These are phyloP conservation scores for Rhingia rostrata DNA, from an alignment of 2,888 invertebrate genomes.

Conservation along the genomic window DNA sequence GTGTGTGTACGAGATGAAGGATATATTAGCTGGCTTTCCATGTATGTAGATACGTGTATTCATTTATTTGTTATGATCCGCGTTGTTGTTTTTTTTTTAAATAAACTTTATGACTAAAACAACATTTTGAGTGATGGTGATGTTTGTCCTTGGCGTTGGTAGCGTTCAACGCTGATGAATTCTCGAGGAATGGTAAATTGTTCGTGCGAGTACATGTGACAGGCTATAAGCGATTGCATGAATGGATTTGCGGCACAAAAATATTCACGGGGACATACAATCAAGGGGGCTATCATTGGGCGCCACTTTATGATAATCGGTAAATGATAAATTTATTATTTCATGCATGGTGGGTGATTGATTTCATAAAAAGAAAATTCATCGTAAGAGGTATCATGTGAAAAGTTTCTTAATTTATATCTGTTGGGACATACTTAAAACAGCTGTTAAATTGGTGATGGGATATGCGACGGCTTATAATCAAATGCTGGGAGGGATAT, in stretches of 20 bases:
- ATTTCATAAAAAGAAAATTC: background rate
- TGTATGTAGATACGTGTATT: constrained; percentile 7
- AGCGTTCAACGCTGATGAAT: constrained; percentile 11
- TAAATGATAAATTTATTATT: background rate
- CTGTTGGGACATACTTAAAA: too few relatives aligned
- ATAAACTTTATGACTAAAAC: constrained; percentile 32
- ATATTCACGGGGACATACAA: background rate
- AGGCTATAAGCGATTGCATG: constrained; percentile 2
- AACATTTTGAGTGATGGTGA: constrained; percentile 32
- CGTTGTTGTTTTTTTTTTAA: constrained; percentile 10
- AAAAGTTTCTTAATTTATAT: background rate
- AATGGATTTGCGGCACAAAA: background rate
- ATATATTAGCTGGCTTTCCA: constrained; percentile 24
- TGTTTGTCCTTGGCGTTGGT: constrained; percentile 39
- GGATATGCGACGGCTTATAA: too few relatives aligned
- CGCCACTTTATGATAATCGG: background rate
- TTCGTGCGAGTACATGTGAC: constrained; percentile 21
- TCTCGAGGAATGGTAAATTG: constrained; percentile 20
- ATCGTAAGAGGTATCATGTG: background rate
- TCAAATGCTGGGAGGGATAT: too few relatives aligned
- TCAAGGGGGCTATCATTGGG: background rate
- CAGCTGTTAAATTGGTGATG: too few relatives aligned
- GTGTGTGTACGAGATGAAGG: background rate
- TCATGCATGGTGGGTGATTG: background rate
- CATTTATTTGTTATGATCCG: constrained; percentile 33